Evolutionary conservation across 2,888 invertebrate species (phyloP).

Genomic region (Vanessa cardui): DNA sequence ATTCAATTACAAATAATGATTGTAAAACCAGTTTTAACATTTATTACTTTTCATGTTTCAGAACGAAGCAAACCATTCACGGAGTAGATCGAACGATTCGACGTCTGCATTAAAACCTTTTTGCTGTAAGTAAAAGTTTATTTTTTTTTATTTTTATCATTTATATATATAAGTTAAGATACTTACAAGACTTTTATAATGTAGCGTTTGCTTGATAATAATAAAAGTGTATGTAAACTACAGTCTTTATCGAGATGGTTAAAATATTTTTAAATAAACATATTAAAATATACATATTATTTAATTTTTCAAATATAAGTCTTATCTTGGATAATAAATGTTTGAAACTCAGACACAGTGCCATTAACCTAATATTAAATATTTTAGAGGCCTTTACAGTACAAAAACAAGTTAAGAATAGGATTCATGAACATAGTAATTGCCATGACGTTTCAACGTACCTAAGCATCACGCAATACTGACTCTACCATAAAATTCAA

Average conservation of each 20-base stretch:
- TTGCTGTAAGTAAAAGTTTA: not conserved
- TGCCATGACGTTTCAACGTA: slow-evolving; percentile 60
- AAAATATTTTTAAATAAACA: no score
- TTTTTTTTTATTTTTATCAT: no score
- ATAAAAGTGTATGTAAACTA: no score
- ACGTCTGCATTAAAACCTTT: not conserved
- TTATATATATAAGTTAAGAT: no score
- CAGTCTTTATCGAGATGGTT: no score
- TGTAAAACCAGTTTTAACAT: not conserved
- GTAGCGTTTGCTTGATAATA: no score
- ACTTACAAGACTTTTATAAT: no score
- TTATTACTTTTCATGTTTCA: slow-evolving; percentile 4
- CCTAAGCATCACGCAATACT: slow-evolving; percentile 70
- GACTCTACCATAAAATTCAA: slow-evolving; percentile 63
- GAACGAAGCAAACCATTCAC: not conserved
- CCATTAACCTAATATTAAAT: not conserved
- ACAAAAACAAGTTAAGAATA: slow-evolving; percentile 10
- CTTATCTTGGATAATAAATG: no score
- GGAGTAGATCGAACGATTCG: not conserved
- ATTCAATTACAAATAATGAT: not conserved
- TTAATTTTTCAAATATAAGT: no score
- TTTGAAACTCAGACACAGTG: no score
- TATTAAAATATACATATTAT: no score
- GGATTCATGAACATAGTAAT: slow-evolving; percentile 59
- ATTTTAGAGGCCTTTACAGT: slow-evolving; percentile 4